Base-by-base conservation (phyloP, 2,888 invertebrate genomes). In the Tenthredo notha region DNA sequence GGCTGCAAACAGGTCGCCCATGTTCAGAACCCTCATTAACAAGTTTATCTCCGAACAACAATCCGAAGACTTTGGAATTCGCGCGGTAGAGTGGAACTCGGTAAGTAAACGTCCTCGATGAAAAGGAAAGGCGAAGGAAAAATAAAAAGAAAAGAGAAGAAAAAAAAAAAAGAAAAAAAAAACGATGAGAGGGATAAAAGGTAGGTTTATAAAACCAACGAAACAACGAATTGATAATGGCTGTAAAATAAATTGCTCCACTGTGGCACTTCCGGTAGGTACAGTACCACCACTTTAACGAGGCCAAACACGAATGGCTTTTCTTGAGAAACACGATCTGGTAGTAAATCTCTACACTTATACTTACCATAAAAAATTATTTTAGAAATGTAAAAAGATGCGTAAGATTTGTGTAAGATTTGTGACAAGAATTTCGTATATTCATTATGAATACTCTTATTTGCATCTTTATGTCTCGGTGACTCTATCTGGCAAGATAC, bases 161-260 rank as follows among this genome's bases (percentile, higher is more conserved):
- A 18, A 33, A 18, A 67, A 37, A n/a, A 21, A 72, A 72, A 40
- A 18, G 4, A 72, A 40, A 72, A 12, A 18, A 29, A 18, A 33
- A 18, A 67, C 37, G 33, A 33, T 67, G 0, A 12, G 33, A 18
- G 67, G 12, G 43, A 21, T 12, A 77, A 5, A 18, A 29, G 54
- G 77, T 21, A 43, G 21, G 18, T 18, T 1, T 74, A 74, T 43
- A 37, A 33, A 50, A 77, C 25, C 25, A 15, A 29, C 50, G n/a
- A 77, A 77, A 77, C 29, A 54, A 33, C 33, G 77, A 54, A 77
- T 77, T 54, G 77, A 77, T 50, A 54, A 77, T 77, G 77, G 77
- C 33, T 40, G 15, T 77, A 29, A 77, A 77, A 77, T 50, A 77
- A 77, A 77, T 77, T 25, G 54, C 77, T 77, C 67, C 33, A 67